Percentiles rank a stretch among this genome's conserved stretches.
Conservation (phyloP, 2,797 vertebrate species). For the Pangasius mekongensis region DNA sequence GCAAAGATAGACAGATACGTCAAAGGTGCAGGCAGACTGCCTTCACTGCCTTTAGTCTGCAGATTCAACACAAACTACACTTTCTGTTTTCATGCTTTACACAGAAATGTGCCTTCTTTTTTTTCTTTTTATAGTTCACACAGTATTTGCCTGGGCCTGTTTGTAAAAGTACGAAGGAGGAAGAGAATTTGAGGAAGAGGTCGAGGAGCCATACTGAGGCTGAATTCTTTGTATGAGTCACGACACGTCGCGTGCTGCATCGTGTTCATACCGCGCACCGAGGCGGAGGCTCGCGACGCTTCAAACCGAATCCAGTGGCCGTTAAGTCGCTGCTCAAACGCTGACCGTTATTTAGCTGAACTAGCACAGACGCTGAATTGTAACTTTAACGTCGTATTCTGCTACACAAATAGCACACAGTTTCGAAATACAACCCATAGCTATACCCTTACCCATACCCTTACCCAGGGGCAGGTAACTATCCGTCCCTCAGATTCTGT, state of each 20-base stretch:
- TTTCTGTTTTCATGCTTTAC: not conserved
- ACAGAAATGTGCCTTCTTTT: not conserved
- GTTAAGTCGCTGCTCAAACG: not conserved
- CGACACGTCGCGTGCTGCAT: conserved; percentile 70
- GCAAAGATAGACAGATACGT: conserved; percentile 17
- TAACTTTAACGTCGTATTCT: not conserved
- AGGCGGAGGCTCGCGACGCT: conserved; percentile 26
- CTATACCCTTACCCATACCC: too few relatives aligned
- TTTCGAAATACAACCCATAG: not conserved
- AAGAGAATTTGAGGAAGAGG: conserved; percentile 51
- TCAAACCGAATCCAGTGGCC: conserved; percentile 8
- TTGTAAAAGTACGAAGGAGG: conserved; percentile 37
- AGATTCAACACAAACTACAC: not conserved
- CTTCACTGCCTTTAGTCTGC: not conserved
- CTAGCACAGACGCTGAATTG: not conserved
- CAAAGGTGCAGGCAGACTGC: not conserved
- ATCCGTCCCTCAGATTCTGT: not conserved
- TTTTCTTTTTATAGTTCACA: not conserved
- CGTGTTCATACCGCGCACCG: conserved; percentile 55
- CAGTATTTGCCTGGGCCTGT: conserved; percentile 18
- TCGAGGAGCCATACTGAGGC: not conserved
- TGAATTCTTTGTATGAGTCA: conserved; percentile 80
- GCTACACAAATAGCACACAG: too few relatives aligned
- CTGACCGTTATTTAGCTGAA: not conserved
- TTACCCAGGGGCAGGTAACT: not conserved